Percentiles rank a stretch among this genome's conserved stretches.
Conservation (phyloP, 2,113 vertebrate species). For the Amphiprion ocellaris region DNA sequence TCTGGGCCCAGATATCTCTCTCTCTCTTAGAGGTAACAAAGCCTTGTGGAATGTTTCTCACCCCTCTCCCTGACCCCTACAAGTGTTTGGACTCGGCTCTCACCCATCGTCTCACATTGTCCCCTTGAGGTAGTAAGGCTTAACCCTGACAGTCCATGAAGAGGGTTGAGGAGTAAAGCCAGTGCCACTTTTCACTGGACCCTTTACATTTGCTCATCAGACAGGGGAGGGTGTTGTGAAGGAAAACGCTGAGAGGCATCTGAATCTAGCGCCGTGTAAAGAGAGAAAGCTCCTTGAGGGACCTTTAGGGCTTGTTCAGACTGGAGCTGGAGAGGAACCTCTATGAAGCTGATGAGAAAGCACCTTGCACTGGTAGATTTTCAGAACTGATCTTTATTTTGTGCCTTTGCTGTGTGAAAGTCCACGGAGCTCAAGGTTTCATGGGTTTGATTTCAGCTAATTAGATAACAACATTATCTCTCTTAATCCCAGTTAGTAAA, state of each 20-base stretch:
- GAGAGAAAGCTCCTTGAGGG: constrained; percentile 52
- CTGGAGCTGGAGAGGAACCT: constrained; percentile 18
- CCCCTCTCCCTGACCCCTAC: constrained; percentile 53
- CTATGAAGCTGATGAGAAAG: neutral
- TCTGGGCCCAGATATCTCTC: constrained; percentile 60
- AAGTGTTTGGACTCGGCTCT: constrained; percentile 57
- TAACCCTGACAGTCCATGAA: constrained; percentile 69
- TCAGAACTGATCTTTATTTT: constrained; percentile 2
- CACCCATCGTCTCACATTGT: constrained; percentile 73
- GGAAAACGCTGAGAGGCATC: constrained; percentile 16
- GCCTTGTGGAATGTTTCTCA: constrained; percentile 71
- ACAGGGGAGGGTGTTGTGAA: constrained; percentile 6
- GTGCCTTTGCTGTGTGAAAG: constrained; percentile 22
- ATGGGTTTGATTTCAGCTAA: constrained; percentile 29
- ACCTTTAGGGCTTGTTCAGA: constrained; percentile 53
- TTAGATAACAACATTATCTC: neutral
- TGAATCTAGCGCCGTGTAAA: constrained; percentile 40
- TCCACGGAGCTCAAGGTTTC: constrained; percentile 5
- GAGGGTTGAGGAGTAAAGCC: constrained; percentile 51
- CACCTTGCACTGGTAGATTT: neutral
- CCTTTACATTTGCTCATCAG: constrained; percentile 34
- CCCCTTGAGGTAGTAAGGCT: constrained; percentile 62
- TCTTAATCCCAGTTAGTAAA: constrained; percentile 22
- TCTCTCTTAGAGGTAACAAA: constrained; percentile 70
- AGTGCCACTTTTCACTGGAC: constrained; percentile 44